Percentiles rank a stretch among this genome's conserved stretches.
phyloP scores from a whole-genome alignment of 30 jellyfish, hydroid and myxozoan genomes.

The Chironex yamaguchii region DNA sequence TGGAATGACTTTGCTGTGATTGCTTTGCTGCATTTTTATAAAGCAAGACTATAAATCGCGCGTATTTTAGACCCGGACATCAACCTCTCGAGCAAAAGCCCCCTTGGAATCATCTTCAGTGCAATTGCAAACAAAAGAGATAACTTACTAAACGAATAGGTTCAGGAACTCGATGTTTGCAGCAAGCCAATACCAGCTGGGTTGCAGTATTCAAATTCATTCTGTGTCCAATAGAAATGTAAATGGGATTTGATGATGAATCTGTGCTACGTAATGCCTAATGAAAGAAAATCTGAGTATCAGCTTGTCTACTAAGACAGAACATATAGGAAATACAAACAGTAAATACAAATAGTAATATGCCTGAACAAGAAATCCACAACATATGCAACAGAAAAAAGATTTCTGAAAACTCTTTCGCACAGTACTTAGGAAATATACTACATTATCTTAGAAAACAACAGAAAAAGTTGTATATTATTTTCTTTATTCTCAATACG shows the following conservation, averaged over 20 bases:
- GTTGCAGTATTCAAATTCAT: conserved; percentile 67
- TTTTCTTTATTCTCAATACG: too few relatives aligned
- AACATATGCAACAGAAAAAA: background rate
- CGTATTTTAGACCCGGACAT: too few relatives aligned
- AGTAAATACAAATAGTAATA: too few relatives aligned
- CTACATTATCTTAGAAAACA: too few relatives aligned
- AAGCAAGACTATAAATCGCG: too few relatives aligned
- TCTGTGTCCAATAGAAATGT: conserved; percentile 88
- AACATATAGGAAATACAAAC: background rate
- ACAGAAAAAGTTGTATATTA: too few relatives aligned
- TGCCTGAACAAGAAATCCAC: background rate
- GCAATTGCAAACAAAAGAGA: too few relatives aligned
- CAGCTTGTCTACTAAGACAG: background rate
- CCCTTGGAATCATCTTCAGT: too few relatives aligned
- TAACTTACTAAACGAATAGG: conserved; percentile 90
- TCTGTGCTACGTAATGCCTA: conserved; percentile 84
- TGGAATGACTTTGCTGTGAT: too few relatives aligned
- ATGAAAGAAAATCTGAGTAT: background rate
- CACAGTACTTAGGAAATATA: too few relatives aligned
- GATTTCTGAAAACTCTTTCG: background rate
- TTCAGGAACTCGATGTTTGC: conserved; percentile 85
- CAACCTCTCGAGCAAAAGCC: too few relatives aligned
- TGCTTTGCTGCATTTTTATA: too few relatives aligned
- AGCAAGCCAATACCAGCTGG: conserved; percentile 62
- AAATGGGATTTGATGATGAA: conserved; percentile 72